Percentiles rank a stretch among this genome's conserved stretches.
Evolutionary conservation across 2,113 vertebrate genomes (phyloP).

Genomic region (Raphicerus campestris): DNA sequence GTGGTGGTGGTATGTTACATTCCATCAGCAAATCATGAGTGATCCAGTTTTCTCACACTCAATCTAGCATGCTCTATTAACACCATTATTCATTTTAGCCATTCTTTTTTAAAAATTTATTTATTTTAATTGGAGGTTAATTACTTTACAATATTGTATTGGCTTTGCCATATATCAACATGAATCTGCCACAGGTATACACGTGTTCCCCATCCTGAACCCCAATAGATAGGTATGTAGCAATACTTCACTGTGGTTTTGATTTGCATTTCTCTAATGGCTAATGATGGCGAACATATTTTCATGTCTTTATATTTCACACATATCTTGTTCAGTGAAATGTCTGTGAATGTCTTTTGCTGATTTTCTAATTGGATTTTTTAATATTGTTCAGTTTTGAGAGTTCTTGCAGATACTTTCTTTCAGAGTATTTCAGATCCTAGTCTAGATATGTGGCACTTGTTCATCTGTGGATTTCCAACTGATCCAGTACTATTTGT

Average conservation of each 20-base stretch:
- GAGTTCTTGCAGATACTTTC: neutral
- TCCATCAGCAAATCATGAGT: neutral
- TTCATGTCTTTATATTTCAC: neutral
- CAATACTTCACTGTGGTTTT: neutral
- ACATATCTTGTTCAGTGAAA: neutral
- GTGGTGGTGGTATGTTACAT: neutral
- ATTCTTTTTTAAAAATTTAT: neutral
- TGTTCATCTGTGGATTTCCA: neutral
- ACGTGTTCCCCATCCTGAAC: no score
- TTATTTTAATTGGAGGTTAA: no score
- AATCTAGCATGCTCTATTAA: neutral
- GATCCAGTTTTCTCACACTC: neutral
- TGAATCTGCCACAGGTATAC: no score
- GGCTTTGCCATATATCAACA: no score
- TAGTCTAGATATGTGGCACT: neutral
- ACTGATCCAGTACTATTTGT: neutral
- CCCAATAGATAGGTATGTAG: neutral
- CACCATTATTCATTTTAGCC: neutral
- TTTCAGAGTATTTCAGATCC: neutral
- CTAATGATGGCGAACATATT: neutral
- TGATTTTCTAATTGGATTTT: neutral
- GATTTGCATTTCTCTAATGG: conserved; percentile 2
- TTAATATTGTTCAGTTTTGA: neutral
- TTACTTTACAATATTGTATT: no score
- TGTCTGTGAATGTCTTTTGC: neutral